Base-by-base conservation (phyloP, 2,888 invertebrate species). In the Lasioglossum calceatum region DNA sequence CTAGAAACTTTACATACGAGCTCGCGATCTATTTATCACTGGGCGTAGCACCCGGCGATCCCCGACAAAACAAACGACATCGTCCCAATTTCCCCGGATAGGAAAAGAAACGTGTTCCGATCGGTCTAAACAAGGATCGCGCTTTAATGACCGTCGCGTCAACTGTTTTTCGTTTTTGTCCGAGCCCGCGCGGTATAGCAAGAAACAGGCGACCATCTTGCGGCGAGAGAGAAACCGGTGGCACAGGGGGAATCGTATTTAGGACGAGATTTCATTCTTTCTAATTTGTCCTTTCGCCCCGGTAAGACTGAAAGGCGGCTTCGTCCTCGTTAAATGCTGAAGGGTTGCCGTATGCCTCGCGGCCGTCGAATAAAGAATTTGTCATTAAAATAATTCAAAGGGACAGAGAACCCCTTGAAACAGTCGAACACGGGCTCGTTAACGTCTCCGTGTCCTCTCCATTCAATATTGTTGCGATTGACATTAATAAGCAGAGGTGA, bases 281-380 rank as follows among this genome's bases (percentile, higher is more conserved):
- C 67, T 79, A 85, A 58, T 79, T 73, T 74, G 70, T 70, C 54
- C n/a, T 39, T 71, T 70, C 70, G 70, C 50, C 50, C 39, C 54
- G 70, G 70, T 54, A 50, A 70, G 42, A 71, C n/a, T 78, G 70
- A 71, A 78, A 71, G 54, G 50, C 54, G 23, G n/a, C 39, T 36
- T 50, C 32, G 50, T 54, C 54, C 77, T 54, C 78, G 70, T 78
- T 78, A 70, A 54, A 39, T 70, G 8, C 70, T 54, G n/a, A 78
- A 78, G 70, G 78, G 39, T 23, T 23, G 36, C 78, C 27, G 70
- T 47, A 54, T 54, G 39, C 70, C 67, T 67, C 54, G 70, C 50
- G 54, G 27, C 23, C 39, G n/a, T n/a, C 39, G 50, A 78, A 78
- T 78, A 78, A 54, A 78, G 78, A 71, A 78, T 78, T 71, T 78